Base-by-base conservation (phyloP, 2,888 invertebrate genomes). In the Perdita meconis region DNA sequence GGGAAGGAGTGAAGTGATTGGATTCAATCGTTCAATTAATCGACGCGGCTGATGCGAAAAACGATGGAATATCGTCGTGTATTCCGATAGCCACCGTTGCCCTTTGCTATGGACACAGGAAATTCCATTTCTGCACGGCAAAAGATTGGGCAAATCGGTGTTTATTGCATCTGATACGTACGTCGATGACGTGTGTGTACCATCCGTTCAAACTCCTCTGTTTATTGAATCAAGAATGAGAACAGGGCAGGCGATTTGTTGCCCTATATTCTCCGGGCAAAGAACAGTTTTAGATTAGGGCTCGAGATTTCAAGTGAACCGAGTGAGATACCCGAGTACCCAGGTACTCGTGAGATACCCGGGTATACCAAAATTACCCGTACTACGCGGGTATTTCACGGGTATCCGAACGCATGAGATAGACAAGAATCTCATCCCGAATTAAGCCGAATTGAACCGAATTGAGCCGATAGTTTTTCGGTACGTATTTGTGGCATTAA, bases 61-160 rank as follows among this genome's bases (percentile, higher is more conserved):
- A 50, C 53, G 10, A 59, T 16, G 34, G 51, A 56, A 60, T 42
- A 55, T n/a, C n/a, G 13, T 26, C 0, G 26, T n/a, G 16, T 22
- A 26, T 44, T 19, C 26, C 26, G 13, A 42, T 6, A 26, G 22
- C 10, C 60, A 42, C 47, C 38, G 56, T 30, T 34, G 19, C 26
- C n/a, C 40, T 50, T n/a, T 61, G 30, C 8, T 19, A 47, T 5
- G 8, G 38, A n/a, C 2, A 50, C 36, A 42, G 42, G 44, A 51
- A 53, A 74, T 70, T 70, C 63, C 56, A 70, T 74, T 53, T 70
- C 63, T 51, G 51, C 6, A 36, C 57, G 34, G 57, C 44, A 59
- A 70, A 64, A 59, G 68, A 68, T 73, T 57, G 61, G 61, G 40
- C 50, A 63, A 73, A 69, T 73, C 68, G 69, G 61, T 63, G 61